Base-by-base conservation (phyloP, 2,113 vertebrate genomes). In the Nannospalax galili region DNA sequence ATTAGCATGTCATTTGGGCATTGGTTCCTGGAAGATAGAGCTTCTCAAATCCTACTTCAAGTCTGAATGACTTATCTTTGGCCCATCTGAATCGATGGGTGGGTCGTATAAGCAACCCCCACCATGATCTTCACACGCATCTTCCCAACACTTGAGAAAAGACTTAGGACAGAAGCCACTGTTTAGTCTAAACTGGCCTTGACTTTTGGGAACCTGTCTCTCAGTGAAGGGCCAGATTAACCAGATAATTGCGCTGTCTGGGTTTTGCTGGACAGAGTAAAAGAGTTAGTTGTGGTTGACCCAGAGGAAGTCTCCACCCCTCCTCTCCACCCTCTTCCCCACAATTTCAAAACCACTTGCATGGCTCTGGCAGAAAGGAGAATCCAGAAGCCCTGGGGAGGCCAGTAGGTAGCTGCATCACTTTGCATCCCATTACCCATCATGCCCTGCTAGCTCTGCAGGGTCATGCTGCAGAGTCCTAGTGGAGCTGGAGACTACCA, bases 131-230 rank as follows among this genome's bases (percentile, higher is more conserved):
- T 87, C 88, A 93, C 28, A 48, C 28, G 58, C 32, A 19, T 89
- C 81, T 72, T 84, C 62, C 48, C 52, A 74, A n/a, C 6, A 26
- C 84, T 93, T 48, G n/a, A 81, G 72, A 58, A 60, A 91, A 87
- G 52, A 15, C 52, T 80, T 74, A 88, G 85, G 92, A 77, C 28
- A 19, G 84, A 95, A 97, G 79, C 89, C 89, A 94, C 94, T 96
- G 77, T 97, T 98, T 95, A 97, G 95, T 97, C 96, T 97, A 89
- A 97, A 64, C 77, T n/a, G 91, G 94, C 35, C 45, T 97, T 48
- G 30, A 58, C 95, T 62, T 69, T 87, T 69, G 67, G 84, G 93
- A 96, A 77, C 72, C 84, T 88, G 79, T 92, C 87, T 97, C 91
- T 78, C 97, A 91, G 78, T 52, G 74, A 58, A 97, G 78, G 65